These are phyloP conservation scores for Drosophila nikananu DNA, from an alignment of 1,140 invertebrate species.

Conservation along the genomic window DNA sequence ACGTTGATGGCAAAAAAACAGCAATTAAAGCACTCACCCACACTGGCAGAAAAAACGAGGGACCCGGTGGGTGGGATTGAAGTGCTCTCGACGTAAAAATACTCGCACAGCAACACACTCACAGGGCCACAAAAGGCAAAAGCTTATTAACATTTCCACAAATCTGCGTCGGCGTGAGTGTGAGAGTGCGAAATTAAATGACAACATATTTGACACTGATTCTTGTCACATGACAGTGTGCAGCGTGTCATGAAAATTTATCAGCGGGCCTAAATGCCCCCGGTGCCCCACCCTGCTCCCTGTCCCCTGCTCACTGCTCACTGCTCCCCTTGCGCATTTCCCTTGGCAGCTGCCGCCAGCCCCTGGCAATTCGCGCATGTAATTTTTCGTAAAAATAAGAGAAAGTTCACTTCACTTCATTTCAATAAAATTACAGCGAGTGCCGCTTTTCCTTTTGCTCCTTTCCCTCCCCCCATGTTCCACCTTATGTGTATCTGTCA, in stretches of 20 bases:
- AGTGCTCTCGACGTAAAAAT: slow-evolving; percentile 25
- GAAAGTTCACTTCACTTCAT: slow-evolving; percentile 53
- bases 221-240: slow-evolving; percentile 77
- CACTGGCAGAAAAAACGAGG: slow-evolving; percentile 1
- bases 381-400: slow-evolving; percentile 51
- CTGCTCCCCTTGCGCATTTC: background rate
- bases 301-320: background rate
- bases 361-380: slow-evolving; percentile 59
- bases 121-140: slow-evolving; percentile 50
- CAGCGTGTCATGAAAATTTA: slow-evolving; percentile 78
- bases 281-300: background rate
- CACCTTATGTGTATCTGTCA: slow-evolving; percentile 27
- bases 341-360: slow-evolving; percentile 6
- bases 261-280: slow-evolving; percentile 71
- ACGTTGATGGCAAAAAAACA: slow-evolving; percentile 62
- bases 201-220: slow-evolving; percentile 84
- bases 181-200: slow-evolving; percentile 81
- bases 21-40: slow-evolving; percentile 65
- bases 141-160: slow-evolving; percentile 80
- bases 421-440: slow-evolving; percentile 66
- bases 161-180: slow-evolving; percentile 65
- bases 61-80: slow-evolving; percentile 6
- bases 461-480: background rate
- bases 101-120: background rate
- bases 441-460: slow-evolving; percentile 3